Base-by-base conservation (phyloP, 2,888 invertebrate genomes). In the Adelphocoris suturalis region DNA sequence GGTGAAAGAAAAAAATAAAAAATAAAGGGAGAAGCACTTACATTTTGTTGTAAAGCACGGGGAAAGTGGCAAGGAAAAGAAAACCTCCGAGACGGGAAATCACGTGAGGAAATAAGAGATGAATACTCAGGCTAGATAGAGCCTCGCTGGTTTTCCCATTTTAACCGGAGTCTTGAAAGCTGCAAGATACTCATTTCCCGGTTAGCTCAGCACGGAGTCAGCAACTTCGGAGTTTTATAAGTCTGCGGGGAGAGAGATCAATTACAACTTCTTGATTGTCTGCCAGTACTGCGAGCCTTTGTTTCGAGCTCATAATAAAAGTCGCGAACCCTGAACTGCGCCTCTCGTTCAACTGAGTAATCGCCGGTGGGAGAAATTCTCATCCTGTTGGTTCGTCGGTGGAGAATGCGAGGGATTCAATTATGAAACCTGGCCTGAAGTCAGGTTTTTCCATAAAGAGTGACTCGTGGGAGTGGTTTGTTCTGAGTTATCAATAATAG, bases 221-320 rank as follows among this genome's bases (percentile, higher is more conserved):
- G 52, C n/a, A 61, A 16, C 61, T 61, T 61, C n/a, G 61, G n/a
- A 61, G 61, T 61, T 61, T 61, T 61, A 61, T 61, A 19, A 61
- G 61, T 9, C 61, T n/a, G n/a, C 19, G n/a, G 19, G n/a, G 19
- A n/a, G 61, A 61, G n/a, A 61, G 61, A 61, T 61, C 61, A 61
- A 61, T 61, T 61, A n/a, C 61, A 61, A 61, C 61, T 61, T 61
- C 52, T 61, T 61, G 61, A 61, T 61, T 61, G 61, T 61, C 61
- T 61, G n/a, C 9, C 19, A 9, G 61, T 61, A 9, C 61, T 61
- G 13, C 14, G 4, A 0, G 61, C n/a, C 61, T 61, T 61, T 61
- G 61, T 61, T 61, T 61, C 61, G 19, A 61, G 61, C 19, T 61
- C 61, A 61, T 61, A 19, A 19, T 19, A 61, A 19, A 19, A 61